A percentile compares a stretch with the other conserved stretches of the same genome.
These are phyloP conservation scores for Caenorhabditis remanei DNA, from an alignment of 1,140 invertebrate species.

Conservation along the genomic window DNA sequence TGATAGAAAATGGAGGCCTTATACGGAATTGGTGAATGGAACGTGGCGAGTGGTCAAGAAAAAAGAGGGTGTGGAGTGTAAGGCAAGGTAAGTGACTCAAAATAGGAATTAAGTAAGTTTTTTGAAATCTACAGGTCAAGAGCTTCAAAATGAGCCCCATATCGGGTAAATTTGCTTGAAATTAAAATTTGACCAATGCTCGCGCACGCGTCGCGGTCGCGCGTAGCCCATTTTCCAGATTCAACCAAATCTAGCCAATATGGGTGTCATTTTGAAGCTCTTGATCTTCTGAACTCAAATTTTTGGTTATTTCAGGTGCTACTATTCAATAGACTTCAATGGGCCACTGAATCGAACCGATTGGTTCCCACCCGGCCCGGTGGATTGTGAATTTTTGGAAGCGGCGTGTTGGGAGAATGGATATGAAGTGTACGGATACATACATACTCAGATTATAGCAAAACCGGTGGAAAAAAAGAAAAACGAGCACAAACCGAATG, in stretches of 20 bases:
- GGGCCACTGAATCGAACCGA: background rate
- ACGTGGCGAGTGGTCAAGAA: too few species aligned
- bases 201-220: too few species aligned
- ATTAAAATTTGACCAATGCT: too few species aligned
- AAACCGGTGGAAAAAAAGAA: background rate
- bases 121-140: too few species aligned
- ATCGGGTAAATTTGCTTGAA: too few species aligned
- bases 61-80: too few species aligned
- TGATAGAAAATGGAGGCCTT: too few species aligned
- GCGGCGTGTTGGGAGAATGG: background rate
- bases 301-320: background rate
- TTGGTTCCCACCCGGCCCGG: background rate
- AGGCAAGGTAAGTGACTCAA: background rate
- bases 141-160: too few species aligned
- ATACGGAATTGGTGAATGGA: too few species aligned
- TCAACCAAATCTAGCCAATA: background rate
- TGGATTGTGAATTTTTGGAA: constrained; percentile 26
- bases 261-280: background rate
- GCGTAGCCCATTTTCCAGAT: too few species aligned
- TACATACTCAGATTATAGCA: constrained; percentile 17
- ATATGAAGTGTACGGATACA: background rate
- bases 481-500: background rate
- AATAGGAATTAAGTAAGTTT: background rate
- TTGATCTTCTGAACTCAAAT: background rate
- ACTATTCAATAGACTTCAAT: background rate